These are phyloP conservation scores for Phaonia tiefii DNA, from an alignment of 2,888 invertebrate species.

Conservation along the genomic window DNA sequence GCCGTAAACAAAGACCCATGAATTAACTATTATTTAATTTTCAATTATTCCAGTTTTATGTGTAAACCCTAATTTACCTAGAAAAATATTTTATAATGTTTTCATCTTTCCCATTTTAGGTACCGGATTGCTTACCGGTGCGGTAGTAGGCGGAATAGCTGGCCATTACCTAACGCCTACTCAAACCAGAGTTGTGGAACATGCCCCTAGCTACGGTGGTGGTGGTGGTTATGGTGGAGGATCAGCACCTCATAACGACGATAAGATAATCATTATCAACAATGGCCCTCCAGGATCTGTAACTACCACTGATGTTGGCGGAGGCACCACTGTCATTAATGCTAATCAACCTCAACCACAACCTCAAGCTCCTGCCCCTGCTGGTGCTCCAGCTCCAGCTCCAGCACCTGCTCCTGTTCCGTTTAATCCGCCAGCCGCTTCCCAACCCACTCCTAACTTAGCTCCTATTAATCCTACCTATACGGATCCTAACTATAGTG, in stretches of 20 bases:
- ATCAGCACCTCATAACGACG: slow-evolving; percentile 71
- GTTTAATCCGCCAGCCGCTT: slow-evolving; percentile 2
- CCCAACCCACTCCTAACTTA: slow-evolving; percentile 8
- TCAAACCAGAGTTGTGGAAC: slow-evolving; percentile 73
- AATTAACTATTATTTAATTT: too few species aligned
- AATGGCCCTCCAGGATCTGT: slow-evolving; percentile 79
- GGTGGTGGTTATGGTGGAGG: slow-evolving; percentile 67
- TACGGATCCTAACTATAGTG: slow-evolving; percentile 4
- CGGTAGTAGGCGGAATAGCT: slow-evolving; percentile 77
- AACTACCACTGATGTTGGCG: slow-evolving; percentile 72
- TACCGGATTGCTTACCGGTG: slow-evolving; percentile 77
- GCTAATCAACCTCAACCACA: slow-evolving; percentile 57
- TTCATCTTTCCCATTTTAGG: slow-evolving; percentile 69
- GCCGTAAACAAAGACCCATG: too few species aligned
- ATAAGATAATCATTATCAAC: slow-evolving; percentile 79
- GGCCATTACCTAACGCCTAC: slow-evolving; percentile 78
- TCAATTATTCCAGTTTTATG: too few species aligned
- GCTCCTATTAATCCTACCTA: slow-evolving; percentile 41
- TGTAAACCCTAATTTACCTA: too few species aligned
- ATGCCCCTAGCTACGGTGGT: slow-evolving; percentile 68
- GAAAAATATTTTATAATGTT: background rate
- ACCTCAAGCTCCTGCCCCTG: slow-evolving; percentile 24
- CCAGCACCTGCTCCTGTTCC: slow-evolving; percentile 49
- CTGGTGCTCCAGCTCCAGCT: slow-evolving; percentile 12
- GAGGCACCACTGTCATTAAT: slow-evolving; percentile 74